A percentile compares a stretch with the other conserved stretches of the same genome.
Evolutionary conservation across 2,797 vertebrate genomes (phyloP).

Genomic region (Melanotaenia boesemani): DNA sequence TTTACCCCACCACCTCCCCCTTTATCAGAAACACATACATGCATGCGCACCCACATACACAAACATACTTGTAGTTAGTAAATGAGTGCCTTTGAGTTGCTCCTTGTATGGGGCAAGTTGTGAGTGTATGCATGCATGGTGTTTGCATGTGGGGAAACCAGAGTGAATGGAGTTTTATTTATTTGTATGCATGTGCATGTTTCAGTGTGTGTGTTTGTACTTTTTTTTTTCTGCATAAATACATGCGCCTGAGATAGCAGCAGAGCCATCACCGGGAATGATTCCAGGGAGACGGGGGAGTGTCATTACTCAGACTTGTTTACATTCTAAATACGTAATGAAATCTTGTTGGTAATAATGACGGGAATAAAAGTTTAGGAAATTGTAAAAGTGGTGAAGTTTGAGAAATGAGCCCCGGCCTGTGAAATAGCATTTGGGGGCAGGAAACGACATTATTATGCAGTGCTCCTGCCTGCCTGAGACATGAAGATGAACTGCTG

Average conservation of each 20-base stretch:
- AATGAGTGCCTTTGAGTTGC: conserved; percentile 92
- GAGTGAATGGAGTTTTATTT: conserved; percentile 31
- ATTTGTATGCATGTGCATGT: conserved; percentile 22
- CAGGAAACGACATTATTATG: conserved; percentile 99
- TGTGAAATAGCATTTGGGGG: conserved; percentile 99
- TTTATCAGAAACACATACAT: conserved; percentile 65
- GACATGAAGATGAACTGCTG: conserved; percentile 99
- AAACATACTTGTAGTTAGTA: conserved; percentile 76
- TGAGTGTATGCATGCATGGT: conserved; percentile 71
- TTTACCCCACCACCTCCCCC: conserved; percentile 43
- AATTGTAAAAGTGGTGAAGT: conserved; percentile 99
- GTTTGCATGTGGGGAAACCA: conserved; percentile 30
- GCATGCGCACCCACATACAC: conserved; percentile 42
- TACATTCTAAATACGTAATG: conserved; percentile 99
- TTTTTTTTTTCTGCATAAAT: conserved; percentile 47
- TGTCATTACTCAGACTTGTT: conserved; percentile 99
- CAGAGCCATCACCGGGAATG: conserved; percentile 75
- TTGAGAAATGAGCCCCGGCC: conserved; percentile 99
- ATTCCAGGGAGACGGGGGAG: conserved; percentile 72
- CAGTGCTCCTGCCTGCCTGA: conserved; percentile 95
- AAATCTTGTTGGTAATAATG: conserved; percentile 99
- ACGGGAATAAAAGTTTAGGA: conserved; percentile 99
- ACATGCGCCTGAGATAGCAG: conserved; percentile 57
- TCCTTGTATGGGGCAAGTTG: conserved; percentile 82
- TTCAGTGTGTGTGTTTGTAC: conserved; percentile 20